Evolutionary conservation across 2,888 invertebrate genomes (phyloP), one percentile per base, ranked within the genome.

Genomic region (Macaria liturata): DNA sequence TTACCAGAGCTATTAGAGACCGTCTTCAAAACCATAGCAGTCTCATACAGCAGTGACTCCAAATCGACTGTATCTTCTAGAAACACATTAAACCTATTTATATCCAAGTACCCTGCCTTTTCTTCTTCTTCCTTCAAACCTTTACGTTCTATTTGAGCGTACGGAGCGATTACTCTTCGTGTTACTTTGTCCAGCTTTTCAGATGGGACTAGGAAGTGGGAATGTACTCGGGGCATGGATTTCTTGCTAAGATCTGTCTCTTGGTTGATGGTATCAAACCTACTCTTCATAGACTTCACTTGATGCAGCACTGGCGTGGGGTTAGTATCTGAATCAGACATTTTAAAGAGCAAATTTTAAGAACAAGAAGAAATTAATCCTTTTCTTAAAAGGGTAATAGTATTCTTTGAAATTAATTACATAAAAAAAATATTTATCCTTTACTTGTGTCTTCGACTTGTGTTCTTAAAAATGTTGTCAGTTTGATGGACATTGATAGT

Each of bases 111-210:
- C 1, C 77, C 79, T 1, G 75, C 84, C 34, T 83, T 84, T 0
- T 75, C 72, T 9, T 84, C 84, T 3, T 85, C 85, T 4, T 84
- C 84, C 47, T 85, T 89, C 0, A 80, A 7, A 0, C 88, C 89
- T 54, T 84, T 89, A 39, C 91, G 68, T 66, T 88, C 88, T 49
- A 91, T 91, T 59, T 88, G 91, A 0, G 91, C 93, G 67, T 93
- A 94, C 0, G 94, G 94, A 0, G 94, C 94, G 51, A 94, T 93
- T 0, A 94, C 93, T n/a, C 94, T 80, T 52, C 92, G 81, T 0
- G 93, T 93, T 0, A 93, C 92, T 68, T 89, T 92, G 68, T 93
- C 93, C 9, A 92, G 73, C 57, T 84, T 89, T 3, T 91, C 89
- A 0, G 91, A 86, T 0, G 89, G 78, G 0, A 91, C 85, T 20